phyloP scores from a whole-genome alignment of 2,113 vertebrate genomes.

The Brevimyrus niger region DNA sequence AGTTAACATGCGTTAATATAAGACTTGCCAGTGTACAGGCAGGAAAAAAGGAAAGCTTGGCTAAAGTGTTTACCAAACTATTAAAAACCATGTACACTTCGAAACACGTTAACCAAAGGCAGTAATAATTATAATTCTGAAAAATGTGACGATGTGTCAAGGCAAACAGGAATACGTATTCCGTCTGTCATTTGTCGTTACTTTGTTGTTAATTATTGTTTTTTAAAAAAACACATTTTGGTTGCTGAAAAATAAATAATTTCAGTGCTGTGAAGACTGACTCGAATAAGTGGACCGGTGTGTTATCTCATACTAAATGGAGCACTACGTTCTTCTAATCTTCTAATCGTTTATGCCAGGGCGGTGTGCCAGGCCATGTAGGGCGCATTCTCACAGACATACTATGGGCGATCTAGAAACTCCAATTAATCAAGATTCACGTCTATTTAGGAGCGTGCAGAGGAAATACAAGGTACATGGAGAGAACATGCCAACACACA shows the following conservation, averaged over 20 bases:
- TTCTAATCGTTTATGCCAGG: neutral
- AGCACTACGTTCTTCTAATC: neutral
- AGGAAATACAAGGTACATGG: neutral
- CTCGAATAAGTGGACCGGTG: neutral
- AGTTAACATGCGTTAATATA: neutral
- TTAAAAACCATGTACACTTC: neutral
- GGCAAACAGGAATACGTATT: neutral
- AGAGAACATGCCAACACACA: neutral
- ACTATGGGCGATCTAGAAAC: neutral
- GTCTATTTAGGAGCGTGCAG: neutral
- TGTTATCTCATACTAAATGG: neutral
- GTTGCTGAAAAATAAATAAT: neutral
- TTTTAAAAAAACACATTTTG: neutral
- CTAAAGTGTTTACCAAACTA: neutral
- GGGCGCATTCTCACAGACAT: neutral
- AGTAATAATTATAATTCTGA: neutral
- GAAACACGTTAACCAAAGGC: neutral
- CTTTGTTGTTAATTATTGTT: neutral
- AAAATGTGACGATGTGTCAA: neutral
- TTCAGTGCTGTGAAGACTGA: neutral
- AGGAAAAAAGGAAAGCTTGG: neutral
- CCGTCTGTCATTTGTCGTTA: neutral
- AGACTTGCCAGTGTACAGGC: neutral
- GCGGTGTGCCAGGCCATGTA: neutral
- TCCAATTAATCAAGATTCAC: neutral